Percentiles rank a stretch among this genome's conserved stretches.
These are phyloP conservation scores for Ceratosolen fusciceps DNA, from an alignment of 1,140 invertebrate genomes.

Conservation along the genomic window DNA sequence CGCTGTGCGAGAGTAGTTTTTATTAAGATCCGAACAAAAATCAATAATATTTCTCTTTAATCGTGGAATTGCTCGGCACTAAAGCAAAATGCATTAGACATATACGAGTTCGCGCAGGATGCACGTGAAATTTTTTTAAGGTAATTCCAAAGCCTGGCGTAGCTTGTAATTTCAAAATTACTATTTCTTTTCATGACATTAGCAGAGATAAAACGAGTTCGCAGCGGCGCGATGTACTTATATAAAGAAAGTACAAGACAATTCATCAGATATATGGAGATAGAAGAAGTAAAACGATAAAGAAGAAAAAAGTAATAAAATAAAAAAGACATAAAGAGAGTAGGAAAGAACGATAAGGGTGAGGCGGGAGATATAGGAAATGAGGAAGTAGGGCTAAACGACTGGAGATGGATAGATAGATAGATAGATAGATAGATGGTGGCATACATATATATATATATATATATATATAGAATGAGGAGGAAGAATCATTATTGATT, in stretches of 20 bases:
- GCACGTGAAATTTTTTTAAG: neutral
- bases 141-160: neutral
- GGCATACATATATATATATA: neutral
- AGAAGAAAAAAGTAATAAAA: slow-evolving; percentile 29
- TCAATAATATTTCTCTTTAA: too few species aligned
- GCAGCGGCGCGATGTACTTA: neutral
- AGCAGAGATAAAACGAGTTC: slow-evolving; percentile 26
- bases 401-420: neutral
- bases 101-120: neutral
- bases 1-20: too few species aligned
- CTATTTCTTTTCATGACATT: slow-evolving; percentile 11
- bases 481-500: slow-evolving; percentile 39
- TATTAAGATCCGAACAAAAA: too few species aligned
- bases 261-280: slow-evolving; percentile 12
- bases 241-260: slow-evolving; percentile 28
- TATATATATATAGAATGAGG: slow-evolving; percentile 20
- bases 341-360: neutral
- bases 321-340: slow-evolving; percentile 31
- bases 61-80: too few species aligned
- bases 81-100: too few species aligned
- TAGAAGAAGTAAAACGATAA: slow-evolving; percentile 20
- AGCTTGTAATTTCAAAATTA: neutral
- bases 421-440: neutral
- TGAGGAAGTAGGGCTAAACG: neutral
- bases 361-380: slow-evolving; percentile 41